Conservation (phyloP, 2,797 vertebrate species). For the Chaetophractus vellerosus region DNA sequence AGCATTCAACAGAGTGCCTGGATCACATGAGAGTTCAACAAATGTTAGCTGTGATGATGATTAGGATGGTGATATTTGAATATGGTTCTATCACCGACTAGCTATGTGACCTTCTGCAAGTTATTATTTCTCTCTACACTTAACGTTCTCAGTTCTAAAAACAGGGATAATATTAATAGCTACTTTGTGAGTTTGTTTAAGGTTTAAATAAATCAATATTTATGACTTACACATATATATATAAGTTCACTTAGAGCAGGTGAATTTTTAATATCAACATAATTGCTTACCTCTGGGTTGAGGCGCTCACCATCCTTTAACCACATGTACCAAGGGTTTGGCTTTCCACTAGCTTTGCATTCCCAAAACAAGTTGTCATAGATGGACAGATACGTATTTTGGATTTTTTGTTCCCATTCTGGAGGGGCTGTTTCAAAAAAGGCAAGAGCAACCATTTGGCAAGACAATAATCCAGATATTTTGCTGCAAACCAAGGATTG, state of each 20-base stretch:
- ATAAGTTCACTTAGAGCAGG: background rate
- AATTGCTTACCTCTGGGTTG: conserved; percentile 89
- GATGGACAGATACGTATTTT: conserved; percentile 93
- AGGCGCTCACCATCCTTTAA: conserved; percentile 93
- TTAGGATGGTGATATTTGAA: background rate
- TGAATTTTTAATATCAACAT: background rate
- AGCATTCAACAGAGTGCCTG: background rate
- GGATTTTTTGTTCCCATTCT: conserved; percentile 93
- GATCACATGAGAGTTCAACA: background rate
- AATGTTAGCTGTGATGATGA: background rate
- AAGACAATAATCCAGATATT: background rate
- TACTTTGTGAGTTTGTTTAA: background rate
- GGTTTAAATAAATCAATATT: background rate
- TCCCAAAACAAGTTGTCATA: conserved; percentile 94
- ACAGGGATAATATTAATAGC: background rate
- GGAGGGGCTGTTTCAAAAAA: conserved; percentile 91
- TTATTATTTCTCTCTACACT: background rate
- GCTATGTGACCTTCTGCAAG: background rate
- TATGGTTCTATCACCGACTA: background rate
- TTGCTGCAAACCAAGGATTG: background rate
- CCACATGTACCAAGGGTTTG: conserved; percentile 93
- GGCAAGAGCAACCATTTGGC: conserved; percentile 63
- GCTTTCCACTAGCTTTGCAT: conserved; percentile 93
- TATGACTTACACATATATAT: background rate
- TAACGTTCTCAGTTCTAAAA: background rate